Evolutionary conservation across 2,888 invertebrate species (phyloP), one percentile per base, ranked within the genome.

Genomic region (Torymus auratus): DNA sequence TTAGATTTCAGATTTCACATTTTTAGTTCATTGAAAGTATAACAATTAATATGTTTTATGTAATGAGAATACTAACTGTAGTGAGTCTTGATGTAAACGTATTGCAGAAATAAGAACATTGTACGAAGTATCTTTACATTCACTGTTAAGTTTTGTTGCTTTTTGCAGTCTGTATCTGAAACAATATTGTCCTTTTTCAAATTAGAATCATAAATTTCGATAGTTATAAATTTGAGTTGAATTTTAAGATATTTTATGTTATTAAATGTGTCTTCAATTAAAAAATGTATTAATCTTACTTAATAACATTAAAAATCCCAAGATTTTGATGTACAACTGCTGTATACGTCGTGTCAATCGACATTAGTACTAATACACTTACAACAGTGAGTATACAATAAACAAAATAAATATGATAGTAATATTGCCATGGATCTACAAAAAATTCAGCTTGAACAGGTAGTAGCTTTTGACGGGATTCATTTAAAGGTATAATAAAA

Each of bases 401-500:
- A n/a, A 55, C 0, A 7, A 58, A 23, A 61, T 74, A 74, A 58
- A 80, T 69, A 13, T 75, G 10, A 52, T 20, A 70, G 12, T 53
- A 80, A 61, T 80, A 70, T 7, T 75, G 60, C 14, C 61, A 61
- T 60, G 65, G 71, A 67, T 75, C 55, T 3, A 80, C 7, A 41
- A 65, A 52, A 61, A 62, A 75, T 70, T 75, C 65, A 2, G 20
- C 75, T 11, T 61, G 20, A 2, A 61, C 65, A 12, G 61, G 2
- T 41, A 56, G 12, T 67, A 64, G n/a, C 61, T 75, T 70, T 10
- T 28, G 28, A 15, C 80, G 75, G 10, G 75, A 71, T 67, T 75
- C 71, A 61, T 80, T 80, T 10, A 80, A n/a, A 10, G 80, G 80
- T 52, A 75, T 17, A 52, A 75, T 61, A 0, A 67, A 2, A 15